Conservation (phyloP, 2,113 vertebrate species). For the Ailuropoda melanoleuca region DNA sequence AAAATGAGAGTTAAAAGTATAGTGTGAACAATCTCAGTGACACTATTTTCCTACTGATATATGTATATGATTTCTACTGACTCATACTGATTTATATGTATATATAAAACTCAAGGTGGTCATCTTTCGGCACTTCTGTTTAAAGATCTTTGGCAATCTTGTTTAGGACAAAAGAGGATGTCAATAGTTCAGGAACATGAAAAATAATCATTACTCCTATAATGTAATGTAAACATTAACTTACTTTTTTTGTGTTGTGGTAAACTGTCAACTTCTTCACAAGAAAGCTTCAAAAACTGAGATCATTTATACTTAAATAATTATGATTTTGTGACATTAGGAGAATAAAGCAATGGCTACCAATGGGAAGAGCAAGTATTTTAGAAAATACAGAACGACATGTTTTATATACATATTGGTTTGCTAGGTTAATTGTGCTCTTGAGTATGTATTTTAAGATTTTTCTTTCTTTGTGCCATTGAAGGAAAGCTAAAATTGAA, state of each 20-base stretch:
- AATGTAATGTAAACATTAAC: conserved; percentile 60
- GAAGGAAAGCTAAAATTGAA: conserved; percentile 83
- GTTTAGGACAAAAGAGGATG: not conserved
- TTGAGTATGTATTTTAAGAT: conserved; percentile 69
- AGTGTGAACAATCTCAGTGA: conserved; percentile 9
- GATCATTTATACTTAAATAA: conserved; percentile 58
- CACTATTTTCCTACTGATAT: not conserved
- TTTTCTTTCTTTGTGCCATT: conserved; percentile 80
- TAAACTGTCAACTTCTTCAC: conserved; percentile 67
- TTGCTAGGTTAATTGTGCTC: conserved; percentile 79
- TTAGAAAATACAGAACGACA: conserved; percentile 68
- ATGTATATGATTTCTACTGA: not conserved
- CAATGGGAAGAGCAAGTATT: not conserved
- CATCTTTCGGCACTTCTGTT: conserved; percentile 6
- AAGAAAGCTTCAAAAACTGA: conserved; percentile 62
- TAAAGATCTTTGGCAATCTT: conserved; percentile 55
- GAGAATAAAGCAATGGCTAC: not conserved
- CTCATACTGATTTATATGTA: not conserved
- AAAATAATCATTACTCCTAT: conserved; percentile 46
- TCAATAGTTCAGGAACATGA: conserved; percentile 60
- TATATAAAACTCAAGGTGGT: not conserved
- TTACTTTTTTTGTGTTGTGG: conserved; percentile 9
- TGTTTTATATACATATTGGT: conserved; percentile 67
- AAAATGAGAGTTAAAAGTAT: conserved; percentile 64
- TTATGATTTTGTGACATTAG: conserved; percentile 38